These are phyloP conservation scores for Pristionchus japonicus DNA, from an alignment of 2,888 invertebrate genomes.

Conservation along the genomic window DNA sequence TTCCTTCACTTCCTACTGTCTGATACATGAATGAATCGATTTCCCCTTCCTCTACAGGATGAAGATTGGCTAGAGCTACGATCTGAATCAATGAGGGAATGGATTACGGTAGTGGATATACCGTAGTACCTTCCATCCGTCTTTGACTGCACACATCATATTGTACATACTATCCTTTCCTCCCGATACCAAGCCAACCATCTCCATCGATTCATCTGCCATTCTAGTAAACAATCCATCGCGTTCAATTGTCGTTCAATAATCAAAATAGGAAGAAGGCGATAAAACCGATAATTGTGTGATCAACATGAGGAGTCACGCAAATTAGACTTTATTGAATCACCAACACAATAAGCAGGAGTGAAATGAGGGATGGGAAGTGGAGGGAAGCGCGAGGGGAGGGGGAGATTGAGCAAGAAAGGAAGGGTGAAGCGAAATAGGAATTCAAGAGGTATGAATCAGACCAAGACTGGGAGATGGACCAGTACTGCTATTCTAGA, in stretches of 20 bases:
- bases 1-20: constrained; percentile 96
- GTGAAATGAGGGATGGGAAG: background rate
- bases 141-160: constrained; percentile 88
- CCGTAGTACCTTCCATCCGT: constrained; percentile 77
- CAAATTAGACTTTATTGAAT: constrained; percentile 35
- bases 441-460: constrained; percentile 40
- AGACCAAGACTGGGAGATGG: constrained; percentile 7
- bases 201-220: constrained; percentile 62
- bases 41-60: constrained; percentile 84
- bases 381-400: constrained; percentile 11
- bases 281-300: background rate
- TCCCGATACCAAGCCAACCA: constrained; percentile 82
- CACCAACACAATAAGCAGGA: constrained; percentile 34
- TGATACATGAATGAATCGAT: constrained; percentile 99
- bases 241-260: background rate
- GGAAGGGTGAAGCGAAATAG: background rate
- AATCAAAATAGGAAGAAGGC: background rate
- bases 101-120: background rate
- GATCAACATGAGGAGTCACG: background rate
- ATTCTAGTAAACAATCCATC: background rate
- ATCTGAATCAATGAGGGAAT: constrained; percentile 79
- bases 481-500: background rate
- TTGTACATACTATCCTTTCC: constrained; percentile 99
- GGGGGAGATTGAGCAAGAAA: constrained; percentile 13
- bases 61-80: constrained; percentile 94